Base-by-base conservation (phyloP, 1,140 invertebrate species). In the Trichogramma pretiosum region DNA sequence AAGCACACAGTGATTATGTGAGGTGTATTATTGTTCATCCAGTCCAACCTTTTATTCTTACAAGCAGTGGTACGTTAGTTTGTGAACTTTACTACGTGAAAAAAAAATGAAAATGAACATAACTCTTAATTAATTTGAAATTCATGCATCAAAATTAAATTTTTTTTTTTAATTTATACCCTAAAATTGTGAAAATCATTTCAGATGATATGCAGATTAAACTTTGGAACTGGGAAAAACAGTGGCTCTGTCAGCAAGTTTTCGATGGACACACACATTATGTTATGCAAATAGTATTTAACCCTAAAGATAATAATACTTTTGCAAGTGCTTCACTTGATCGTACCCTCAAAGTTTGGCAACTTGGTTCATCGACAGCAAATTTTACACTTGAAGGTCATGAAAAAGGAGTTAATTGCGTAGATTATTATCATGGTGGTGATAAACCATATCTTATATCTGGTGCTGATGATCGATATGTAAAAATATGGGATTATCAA, bases 231-330 rank as follows among this genome's bases (percentile, higher is more conserved):
- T 99, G 96, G 96, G 96, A 99, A 21, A 96, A 98, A 63, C 81
- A 88, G 58, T 99, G 95, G 93, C 76, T 85, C 1, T 93, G 93
- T 59, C 95, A 97, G 58, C 94, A 98, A 70, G 88, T 96, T 1
- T 97, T 96, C 64, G 93, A 97, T 62, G 93, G 96, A 0, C 97
- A 99, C 69, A 93, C 92, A 1, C 97, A 99, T 67, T 99, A 99
- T 65, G 94, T 99, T 0, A 99, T 99, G 97, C 94, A 99, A 70
- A 89, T 99, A 59, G 94, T 96, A 0, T 91, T 99, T 55, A 99
- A 99, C 74, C 97, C 97, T 0, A 99, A 99, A 68, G 97, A 99
- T 64, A 99, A 98, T 67, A 99, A 99, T 65, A 98, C 95, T n/a
- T 99, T 99, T 75, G 97, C 95, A 5, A 96, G 91, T 63, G 97